Conservation (phyloP, 2,797 vertebrate species). For the Clarias laeviceps region DNA sequence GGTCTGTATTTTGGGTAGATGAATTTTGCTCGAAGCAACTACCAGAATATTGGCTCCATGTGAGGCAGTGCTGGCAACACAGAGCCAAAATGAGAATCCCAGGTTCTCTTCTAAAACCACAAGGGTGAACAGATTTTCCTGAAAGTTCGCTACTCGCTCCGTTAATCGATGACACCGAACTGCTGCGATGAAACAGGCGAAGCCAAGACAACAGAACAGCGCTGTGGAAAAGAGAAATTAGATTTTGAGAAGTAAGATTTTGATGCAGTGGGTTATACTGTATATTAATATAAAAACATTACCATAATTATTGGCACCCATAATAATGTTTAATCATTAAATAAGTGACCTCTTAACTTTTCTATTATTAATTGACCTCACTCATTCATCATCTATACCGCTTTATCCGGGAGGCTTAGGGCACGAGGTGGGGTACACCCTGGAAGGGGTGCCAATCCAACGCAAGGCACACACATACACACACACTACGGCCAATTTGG, state of each 20-base stretch:
- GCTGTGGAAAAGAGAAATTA: slow-evolving; percentile 19
- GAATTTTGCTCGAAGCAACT: slow-evolving; percentile 84
- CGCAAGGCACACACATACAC: too few relatives aligned
- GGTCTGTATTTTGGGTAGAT: slow-evolving; percentile 84
- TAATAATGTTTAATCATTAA: neutral
- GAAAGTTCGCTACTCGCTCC: slow-evolving; percentile 87
- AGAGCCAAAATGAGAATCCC: slow-evolving; percentile 91
- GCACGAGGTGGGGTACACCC: too few relatives aligned
- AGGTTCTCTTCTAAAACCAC: slow-evolving; percentile 83
- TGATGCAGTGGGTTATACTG: neutral
- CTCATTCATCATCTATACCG: too few relatives aligned
- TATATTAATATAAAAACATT: neutral
- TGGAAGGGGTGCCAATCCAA: too few relatives aligned
- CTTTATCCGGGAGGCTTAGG: too few relatives aligned
- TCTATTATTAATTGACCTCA: too few relatives aligned
- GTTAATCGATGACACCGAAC: slow-evolving; percentile 70
- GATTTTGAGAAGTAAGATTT: neutral
- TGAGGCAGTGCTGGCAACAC: slow-evolving; percentile 82
- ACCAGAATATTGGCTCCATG: slow-evolving; percentile 84
- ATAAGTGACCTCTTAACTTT: too few relatives aligned
- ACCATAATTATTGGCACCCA: neutral
- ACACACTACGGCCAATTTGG: too few relatives aligned
- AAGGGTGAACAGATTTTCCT: slow-evolving; percentile 85
- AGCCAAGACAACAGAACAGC: slow-evolving; percentile 49
- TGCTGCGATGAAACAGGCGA: slow-evolving; percentile 51